phyloP scores from a whole-genome alignment of 2,888 invertebrate species.

The Esperia sulphurella region DNA sequence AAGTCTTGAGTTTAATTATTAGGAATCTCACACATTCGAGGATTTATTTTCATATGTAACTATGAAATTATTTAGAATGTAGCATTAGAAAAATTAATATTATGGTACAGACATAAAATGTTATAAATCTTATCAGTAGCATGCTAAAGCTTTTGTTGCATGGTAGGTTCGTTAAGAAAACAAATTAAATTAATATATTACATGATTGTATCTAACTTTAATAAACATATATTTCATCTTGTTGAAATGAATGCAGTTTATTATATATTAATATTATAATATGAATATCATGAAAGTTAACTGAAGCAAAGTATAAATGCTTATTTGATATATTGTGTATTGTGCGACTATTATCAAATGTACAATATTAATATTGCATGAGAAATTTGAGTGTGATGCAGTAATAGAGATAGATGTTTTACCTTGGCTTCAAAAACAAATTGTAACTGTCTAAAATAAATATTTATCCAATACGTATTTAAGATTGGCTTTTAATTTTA shows the following conservation, averaged over 20 bases:
- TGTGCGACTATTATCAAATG: slow-evolving; percentile 44
- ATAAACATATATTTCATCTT: slow-evolving; percentile 46
- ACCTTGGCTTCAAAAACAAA: slow-evolving; percentile 67
- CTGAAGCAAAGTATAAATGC: slow-evolving; percentile 45
- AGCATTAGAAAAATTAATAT: slow-evolving; percentile 52
- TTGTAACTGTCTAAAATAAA: slow-evolving; percentile 74
- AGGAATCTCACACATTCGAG: slow-evolving; percentile 39
- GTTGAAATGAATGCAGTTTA: slow-evolving; percentile 49
- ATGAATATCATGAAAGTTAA: slow-evolving; percentile 64
- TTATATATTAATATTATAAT: slow-evolving; percentile 24
- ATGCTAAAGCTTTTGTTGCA: slow-evolving; percentile 66
- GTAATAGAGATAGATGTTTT: slow-evolving; percentile 59
- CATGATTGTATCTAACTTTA: slow-evolving; percentile 30
- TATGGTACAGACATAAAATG: slow-evolving; percentile 59
- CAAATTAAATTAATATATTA: slow-evolving; percentile 57
- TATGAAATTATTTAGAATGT: slow-evolving; percentile 32
- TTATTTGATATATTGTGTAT: slow-evolving; percentile 46
- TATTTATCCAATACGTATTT: slow-evolving; percentile 69
- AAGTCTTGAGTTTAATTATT: slow-evolving; percentile 11
- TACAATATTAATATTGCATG: slow-evolving; percentile 47
- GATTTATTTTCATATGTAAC: slow-evolving; percentile 42
- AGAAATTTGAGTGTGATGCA: slow-evolving; percentile 50
- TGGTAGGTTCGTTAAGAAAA: slow-evolving; percentile 59
- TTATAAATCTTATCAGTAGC: slow-evolving; percentile 56
- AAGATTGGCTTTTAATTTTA: slow-evolving; percentile 32